Evolutionary conservation across 2,888 invertebrate genomes (phyloP), one percentile per base, ranked within the genome.

Genomic region (Pyrrhia umbra): DNA sequence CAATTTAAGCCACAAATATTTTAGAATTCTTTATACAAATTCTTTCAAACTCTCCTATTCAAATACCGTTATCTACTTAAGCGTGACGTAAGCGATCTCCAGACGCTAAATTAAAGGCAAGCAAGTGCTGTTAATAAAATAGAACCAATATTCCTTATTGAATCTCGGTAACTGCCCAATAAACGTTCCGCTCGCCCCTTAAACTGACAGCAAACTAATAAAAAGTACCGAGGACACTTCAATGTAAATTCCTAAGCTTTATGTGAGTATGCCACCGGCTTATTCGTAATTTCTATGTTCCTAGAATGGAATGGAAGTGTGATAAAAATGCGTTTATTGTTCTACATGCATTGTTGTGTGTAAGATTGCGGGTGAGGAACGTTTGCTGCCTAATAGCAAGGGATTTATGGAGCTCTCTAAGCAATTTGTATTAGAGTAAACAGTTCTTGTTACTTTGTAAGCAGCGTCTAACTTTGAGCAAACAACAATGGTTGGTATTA

Each of bases 111-210:
- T 49, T 25, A 52, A 46, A 61, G 39, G 21, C 45, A n/a, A 49
- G 25, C 30, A 25, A 61, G 18, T 54, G 60, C 37, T 63, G 63
- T 52, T 76, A 73, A 68, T 77, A 77, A 80, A 82, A 79, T 70
- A 77, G 67, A 81, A 68, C 77, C 85, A 87, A 88, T 90, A 90
- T 87, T 86, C 83, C 85, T 85, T 87, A 89, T 90, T 90, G 87
- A 89, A 90, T 88, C 88, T 85, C 85, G 69, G 87, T 87, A 86
- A 89, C 87, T 86, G 85, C 85, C 88, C 86, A 88, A 90, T 91
- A 91, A 91, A 87, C 83, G 84, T 74, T 79, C 79, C 79, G 67
- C 77, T 65, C 50, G 52, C 64, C 66, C 68, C 80, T 79, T 85
- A 87, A 83, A 88, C 80, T 82, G 84, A 84, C 82, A 80, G 79